Conservation (phyloP, 2,888 invertebrate genomes). For the Nomada fucata region DNA sequence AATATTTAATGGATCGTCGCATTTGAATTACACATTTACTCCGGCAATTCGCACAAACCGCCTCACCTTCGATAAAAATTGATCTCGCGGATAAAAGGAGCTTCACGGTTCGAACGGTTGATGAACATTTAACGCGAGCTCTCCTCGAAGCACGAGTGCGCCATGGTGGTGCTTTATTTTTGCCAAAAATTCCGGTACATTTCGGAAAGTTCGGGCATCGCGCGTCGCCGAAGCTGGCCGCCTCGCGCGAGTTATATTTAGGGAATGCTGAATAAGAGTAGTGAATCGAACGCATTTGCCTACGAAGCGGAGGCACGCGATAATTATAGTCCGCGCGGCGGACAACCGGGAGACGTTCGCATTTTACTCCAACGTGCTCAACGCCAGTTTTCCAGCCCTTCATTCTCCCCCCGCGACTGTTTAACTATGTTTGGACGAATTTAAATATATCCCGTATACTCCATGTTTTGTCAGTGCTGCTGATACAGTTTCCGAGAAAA, state of each 20-base stretch:
- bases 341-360: neutral
- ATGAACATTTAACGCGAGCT: neutral
- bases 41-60: too few species aligned
- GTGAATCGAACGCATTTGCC: constrained; percentile 37
- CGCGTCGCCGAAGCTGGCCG: constrained; percentile 7
- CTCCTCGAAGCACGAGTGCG: neutral
- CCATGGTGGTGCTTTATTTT: neutral
- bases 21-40: too few species aligned
- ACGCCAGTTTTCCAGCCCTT: neutral
- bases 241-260: constrained; percentile 54
- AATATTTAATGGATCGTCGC: too few species aligned
- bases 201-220: constrained; percentile 25
- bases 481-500: neutral
- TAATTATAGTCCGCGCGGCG: constrained; percentile 41
- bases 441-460: neutral
- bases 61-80: too few species aligned
- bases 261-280: constrained; percentile 54
- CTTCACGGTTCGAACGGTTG: neutral
- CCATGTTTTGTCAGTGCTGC: neutral
- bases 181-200: constrained; percentile 1
- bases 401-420: neutral
- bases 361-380: neutral
- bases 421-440: neutral
- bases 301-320: constrained; percentile 42
- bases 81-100: too few species aligned